Base-by-base conservation (phyloP, 2,888 invertebrate species). In the Anaspis maculata region DNA sequence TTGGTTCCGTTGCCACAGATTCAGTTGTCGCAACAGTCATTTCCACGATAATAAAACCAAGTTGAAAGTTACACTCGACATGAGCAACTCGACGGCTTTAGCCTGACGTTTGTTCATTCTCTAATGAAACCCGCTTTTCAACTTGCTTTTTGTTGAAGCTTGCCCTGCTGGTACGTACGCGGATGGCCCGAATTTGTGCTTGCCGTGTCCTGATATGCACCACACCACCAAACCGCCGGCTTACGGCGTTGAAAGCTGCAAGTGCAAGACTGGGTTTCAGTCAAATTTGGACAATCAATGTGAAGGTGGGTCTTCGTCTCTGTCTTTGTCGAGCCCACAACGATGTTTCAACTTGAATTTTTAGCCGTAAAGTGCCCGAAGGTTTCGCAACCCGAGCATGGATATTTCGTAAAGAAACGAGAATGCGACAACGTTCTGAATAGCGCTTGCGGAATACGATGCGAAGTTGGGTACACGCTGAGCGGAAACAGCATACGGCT, bases 391-490 rank as follows among this genome's bases (percentile, higher is more conserved):
- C 81, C 82, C 1, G 67, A 70, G 30, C 72, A 79, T 54, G 82
- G 80, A 3, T 79, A 78, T 56, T 76, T 81, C 51, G 77, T 81
- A 2, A 76, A 76, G 45, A 63, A 62, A 27, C 69, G 68, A 22
- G 67, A 69, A 15, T 81, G 81, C 54, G 71, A 68, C 36, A 77
- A 75, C 48, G 77, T 77, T 3, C 67, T 79, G 28, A 77, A 80
- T 53, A 77, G 78, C n/a, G 80, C 79, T 1, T 82, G 81, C 57
- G 81, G 80, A 1, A 66, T 78, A 4, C 65, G 77, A 25, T 83
- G 82, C 52, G 70, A 73, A 48, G 73, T 77, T 14, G 81, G 82
- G 1, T 82, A 75, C 55, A 57, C 55, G 30, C 46, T 66, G 15
- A 53, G 50, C 16, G 66, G 66, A 6, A 62, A 52, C 44, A 74